Base-by-base conservation (phyloP, 2,797 vertebrate genomes). In the Acestrorhynchus altus region DNA sequence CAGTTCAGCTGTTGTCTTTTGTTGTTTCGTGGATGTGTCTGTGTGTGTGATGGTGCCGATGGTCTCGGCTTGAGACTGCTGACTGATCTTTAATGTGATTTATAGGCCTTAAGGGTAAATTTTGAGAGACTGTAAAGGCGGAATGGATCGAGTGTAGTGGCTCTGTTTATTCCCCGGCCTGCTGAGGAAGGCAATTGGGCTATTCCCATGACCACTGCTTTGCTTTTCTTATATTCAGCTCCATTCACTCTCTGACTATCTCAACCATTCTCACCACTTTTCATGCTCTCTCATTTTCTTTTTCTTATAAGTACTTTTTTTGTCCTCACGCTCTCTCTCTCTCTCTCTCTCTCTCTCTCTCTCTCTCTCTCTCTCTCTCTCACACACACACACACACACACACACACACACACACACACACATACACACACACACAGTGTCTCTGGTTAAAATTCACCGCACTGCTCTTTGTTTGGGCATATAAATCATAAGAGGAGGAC, bases 401-500 rank as follows among this genome's bases (percentile, higher is more conserved):
- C n/a, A n/a, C n/a, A n/a, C n/a, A n/a, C n/a, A n/a, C 69, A 52
- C 63, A 26, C 64, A 8, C 64, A 5, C 40, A 59, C 26, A 20
- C 56, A 69, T 67, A 46, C 67, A 22, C 49, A 13, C 39, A 65
- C 26, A 28, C 49, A 74, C 60, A 22, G 40, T 52, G 66, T 51
- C 56, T 68, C 79, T 82, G 46, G 76, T 83, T 85, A 72, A 83
- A 83, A 86, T 87, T 79, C 76, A 12, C 60, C 26, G 74, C 74
- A 79, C 78, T 74, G 75, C 72, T 85, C 81, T 82, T 81, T 84
- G 86, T 86, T 86, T 82, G 74, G 81, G 74, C 79, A 87, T 78
- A 83, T 85, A 86, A 86, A 84, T 85, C 85, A 84, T 82, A 82
- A 83, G 69, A 78, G 75, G 64, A 74, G 72, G 70, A 83, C 83